Evolutionary conservation across 2,888 invertebrate genomes (phyloP).

Genomic region (Polylopha cassiicola): DNA sequence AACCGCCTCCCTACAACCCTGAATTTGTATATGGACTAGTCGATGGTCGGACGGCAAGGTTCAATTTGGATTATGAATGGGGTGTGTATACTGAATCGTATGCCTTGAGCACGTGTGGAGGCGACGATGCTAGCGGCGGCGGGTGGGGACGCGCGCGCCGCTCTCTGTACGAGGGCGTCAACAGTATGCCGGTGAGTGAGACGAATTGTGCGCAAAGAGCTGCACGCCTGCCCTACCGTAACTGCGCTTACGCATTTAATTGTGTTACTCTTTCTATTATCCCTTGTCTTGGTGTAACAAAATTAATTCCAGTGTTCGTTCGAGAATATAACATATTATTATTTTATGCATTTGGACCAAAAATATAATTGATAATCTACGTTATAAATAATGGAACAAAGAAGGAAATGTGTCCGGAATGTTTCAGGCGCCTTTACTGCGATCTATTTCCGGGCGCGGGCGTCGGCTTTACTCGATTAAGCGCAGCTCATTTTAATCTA

Average conservation of each 20-base stretch:
- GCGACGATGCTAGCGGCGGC: conserved; percentile 37
- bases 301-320: conserved; percentile 4
- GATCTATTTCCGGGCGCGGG: conserved; percentile 73
- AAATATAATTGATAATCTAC: too few species aligned
- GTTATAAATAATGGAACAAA: conserved; percentile 55
- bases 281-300: conserved; percentile 29
- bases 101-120: conserved; percentile 34
- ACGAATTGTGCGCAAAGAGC: conserved; percentile 45
- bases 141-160: conserved; percentile 54
- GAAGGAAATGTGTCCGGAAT: conserved; percentile 61
- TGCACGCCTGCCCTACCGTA: conserved; percentile 39
- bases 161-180: conserved; percentile 70
- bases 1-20: conserved; percentile 66
- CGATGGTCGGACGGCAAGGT: conserved; percentile 33
- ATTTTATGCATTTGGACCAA: too few species aligned
- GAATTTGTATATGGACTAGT: conserved; percentile 46
- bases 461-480: conserved; percentile 66
- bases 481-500: conserved; percentile 69
- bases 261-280: conserved; percentile 30
- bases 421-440: conserved; percentile 60
- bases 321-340: conserved; percentile 9
- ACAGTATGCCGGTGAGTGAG: conserved; percentile 67
- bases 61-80: conserved; percentile 33
- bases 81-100: conserved; percentile 36
- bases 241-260: conserved; percentile 38